These are phyloP conservation scores for Ctenomys sociabilis DNA, from an alignment of 2,113 vertebrate species.

Conservation along the genomic window DNA sequence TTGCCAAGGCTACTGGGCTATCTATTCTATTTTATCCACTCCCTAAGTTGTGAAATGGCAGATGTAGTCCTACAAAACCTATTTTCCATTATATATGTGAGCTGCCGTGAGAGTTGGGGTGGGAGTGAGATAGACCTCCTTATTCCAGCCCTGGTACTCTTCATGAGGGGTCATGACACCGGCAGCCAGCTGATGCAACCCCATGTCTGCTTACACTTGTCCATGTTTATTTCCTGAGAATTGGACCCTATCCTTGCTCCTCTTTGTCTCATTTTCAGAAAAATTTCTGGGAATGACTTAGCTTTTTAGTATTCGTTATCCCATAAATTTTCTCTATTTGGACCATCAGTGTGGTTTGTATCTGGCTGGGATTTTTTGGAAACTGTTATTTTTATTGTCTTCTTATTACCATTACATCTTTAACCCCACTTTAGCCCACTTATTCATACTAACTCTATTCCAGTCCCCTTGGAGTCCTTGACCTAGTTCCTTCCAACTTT, in stretches of 20 bases:
- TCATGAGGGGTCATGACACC: too few relatives aligned
- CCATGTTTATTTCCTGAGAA: neutral
- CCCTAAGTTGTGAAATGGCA: too few relatives aligned
- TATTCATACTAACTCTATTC: neutral
- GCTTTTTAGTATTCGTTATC: neutral
- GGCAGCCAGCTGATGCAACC: too few relatives aligned
- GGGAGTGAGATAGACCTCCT: too few relatives aligned
- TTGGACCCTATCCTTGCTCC: neutral
- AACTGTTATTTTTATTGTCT: neutral
- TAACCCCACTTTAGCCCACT: neutral
- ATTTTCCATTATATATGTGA: too few relatives aligned
- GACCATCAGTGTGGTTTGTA: neutral
- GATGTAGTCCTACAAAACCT: too few relatives aligned
- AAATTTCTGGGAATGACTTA: conserved; percentile 47
- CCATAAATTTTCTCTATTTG: conserved; percentile 8
- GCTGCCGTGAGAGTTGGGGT: too few relatives aligned
- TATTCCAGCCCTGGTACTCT: too few relatives aligned
- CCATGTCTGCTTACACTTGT: too few relatives aligned
- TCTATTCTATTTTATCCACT: too few relatives aligned
- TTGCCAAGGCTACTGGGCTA: too few relatives aligned
- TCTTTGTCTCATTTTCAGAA: conserved; percentile 50
- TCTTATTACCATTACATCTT: neutral
- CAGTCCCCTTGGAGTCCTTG: neutral
- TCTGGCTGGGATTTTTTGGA: conserved; percentile 16
- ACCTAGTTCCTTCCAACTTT: neutral